phyloP scores from a whole-genome alignment of 2,888 invertebrate species.

The Erynnis tages region DNA sequence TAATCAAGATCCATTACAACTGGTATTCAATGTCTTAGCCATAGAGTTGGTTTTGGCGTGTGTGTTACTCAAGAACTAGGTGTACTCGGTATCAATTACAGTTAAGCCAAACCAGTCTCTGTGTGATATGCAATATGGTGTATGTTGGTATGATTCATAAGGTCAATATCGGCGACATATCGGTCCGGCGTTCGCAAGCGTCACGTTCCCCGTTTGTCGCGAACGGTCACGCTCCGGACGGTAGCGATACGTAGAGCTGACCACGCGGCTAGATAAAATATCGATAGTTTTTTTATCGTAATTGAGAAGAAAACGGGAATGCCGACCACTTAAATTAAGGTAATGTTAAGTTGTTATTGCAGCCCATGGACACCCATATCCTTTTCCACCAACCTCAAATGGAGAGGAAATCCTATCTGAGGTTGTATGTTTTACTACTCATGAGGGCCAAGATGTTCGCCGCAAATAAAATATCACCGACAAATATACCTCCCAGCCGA shows the following conservation, averaged over 20 bases:
- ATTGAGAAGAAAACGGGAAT: too few species aligned
- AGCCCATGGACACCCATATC: too few species aligned
- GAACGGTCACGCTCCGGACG: constrained; percentile 70
- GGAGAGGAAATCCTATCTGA: too few species aligned
- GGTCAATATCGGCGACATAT: constrained; percentile 59
- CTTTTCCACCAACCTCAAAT: too few species aligned
- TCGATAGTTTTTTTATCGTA: constrained; percentile 34
- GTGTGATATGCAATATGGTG: constrained; percentile 34
- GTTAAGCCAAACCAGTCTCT: constrained; percentile 3
- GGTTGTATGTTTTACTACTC: too few species aligned
- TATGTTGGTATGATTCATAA: constrained; percentile 36
- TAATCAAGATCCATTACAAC: background rate
- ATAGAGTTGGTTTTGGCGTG: background rate
- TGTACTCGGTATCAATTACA: background rate
- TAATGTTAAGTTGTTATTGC: too few species aligned
- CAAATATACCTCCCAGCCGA: too few species aligned
- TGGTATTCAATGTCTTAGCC: background rate
- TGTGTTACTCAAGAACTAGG: background rate
- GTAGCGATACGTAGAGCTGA: constrained; percentile 59
- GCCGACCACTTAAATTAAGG: too few species aligned
- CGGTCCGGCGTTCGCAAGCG: constrained; percentile 60
- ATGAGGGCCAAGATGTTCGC: too few species aligned
- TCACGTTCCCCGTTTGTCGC: constrained; percentile 76
- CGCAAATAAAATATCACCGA: too few species aligned
- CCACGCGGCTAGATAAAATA: constrained; percentile 35